Evolutionary conservation across 2,113 vertebrate species (phyloP).

Genomic region (Corvus hawaiiensis): DNA sequence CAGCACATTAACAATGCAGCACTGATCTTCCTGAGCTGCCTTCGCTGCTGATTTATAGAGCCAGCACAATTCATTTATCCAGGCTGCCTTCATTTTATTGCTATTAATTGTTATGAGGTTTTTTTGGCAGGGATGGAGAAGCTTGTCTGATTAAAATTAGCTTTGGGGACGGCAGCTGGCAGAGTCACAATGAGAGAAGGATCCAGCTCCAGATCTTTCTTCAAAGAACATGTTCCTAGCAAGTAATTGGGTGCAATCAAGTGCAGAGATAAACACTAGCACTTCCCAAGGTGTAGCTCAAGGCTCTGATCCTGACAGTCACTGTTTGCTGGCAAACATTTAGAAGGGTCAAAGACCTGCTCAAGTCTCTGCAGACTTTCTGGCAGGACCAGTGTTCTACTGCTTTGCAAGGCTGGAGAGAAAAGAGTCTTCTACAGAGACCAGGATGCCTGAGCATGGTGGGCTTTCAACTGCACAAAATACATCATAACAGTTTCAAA

Average conservation of each 20-base stretch:
- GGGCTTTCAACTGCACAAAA: neutral
- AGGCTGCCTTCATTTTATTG: slow-evolving; percentile 34
- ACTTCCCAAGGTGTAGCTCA: slow-evolving; percentile 25
- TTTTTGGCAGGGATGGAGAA: slow-evolving; percentile 26
- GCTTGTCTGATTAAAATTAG: slow-evolving; percentile 48
- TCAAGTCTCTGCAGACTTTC: neutral
- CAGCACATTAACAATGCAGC: neutral
- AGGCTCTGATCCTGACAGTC: neutral
- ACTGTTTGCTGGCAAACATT: neutral
- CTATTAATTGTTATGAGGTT: slow-evolving; percentile 22
- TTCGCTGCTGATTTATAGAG: neutral
- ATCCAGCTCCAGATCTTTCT: slow-evolving; percentile 24
- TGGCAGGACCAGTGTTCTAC: neutral
- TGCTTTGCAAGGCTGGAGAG: neutral
- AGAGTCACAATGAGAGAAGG: neutral
- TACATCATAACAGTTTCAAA: neutral
- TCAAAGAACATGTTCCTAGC: slow-evolving; percentile 19
- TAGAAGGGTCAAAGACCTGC: neutral
- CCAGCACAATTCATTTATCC: neutral
- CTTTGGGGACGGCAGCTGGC: slow-evolving; percentile 45
- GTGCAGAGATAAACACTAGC: neutral
- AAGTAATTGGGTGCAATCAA: slow-evolving; percentile 38
- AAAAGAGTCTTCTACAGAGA: neutral
- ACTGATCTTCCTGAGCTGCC: neutral
- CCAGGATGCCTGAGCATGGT: neutral